phyloP scores from a whole-genome alignment of 2,113 vertebrate species.

The Corythaeola cristata region DNA sequence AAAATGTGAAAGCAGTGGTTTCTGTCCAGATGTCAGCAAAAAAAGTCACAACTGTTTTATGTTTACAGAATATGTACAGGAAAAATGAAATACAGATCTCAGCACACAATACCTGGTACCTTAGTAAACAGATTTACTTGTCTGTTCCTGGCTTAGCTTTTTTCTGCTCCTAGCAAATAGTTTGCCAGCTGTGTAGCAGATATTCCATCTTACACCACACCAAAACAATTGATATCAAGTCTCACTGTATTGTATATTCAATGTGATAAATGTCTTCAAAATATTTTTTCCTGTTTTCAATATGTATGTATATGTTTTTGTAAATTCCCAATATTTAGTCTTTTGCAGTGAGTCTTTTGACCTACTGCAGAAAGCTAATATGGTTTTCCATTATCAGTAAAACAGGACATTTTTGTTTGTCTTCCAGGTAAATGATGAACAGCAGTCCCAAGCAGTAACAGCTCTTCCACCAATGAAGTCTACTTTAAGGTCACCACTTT shows the following conservation, averaged over 20 bases:
- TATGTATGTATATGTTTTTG: neutral
- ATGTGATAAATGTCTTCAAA: neutral
- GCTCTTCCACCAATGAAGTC: neutral
- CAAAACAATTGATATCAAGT: neutral
- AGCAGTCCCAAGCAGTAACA: neutral
- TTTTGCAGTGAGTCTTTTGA: neutral
- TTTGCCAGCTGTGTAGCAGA: neutral
- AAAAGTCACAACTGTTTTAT: neutral
- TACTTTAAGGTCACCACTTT: constrained; percentile 19
- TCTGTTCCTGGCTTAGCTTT: neutral
- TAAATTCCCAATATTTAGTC: neutral
- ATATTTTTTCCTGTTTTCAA: neutral
- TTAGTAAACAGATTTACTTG: neutral
- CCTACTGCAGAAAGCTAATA: neutral
- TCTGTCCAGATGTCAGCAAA: constrained; percentile 17
- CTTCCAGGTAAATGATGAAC: constrained; percentile 61
- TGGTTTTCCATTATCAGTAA: neutral
- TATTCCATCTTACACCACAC: neutral
- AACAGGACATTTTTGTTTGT: neutral
- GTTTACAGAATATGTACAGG: neutral
- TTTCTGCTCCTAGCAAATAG: neutral
- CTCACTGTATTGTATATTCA: neutral
- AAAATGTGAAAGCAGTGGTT: neutral
- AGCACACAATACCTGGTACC: neutral
- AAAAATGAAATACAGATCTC: neutral